Evolutionary conservation across 2,888 invertebrate species (phyloP).

Genomic region (Scaptomyza reducta): DNA sequence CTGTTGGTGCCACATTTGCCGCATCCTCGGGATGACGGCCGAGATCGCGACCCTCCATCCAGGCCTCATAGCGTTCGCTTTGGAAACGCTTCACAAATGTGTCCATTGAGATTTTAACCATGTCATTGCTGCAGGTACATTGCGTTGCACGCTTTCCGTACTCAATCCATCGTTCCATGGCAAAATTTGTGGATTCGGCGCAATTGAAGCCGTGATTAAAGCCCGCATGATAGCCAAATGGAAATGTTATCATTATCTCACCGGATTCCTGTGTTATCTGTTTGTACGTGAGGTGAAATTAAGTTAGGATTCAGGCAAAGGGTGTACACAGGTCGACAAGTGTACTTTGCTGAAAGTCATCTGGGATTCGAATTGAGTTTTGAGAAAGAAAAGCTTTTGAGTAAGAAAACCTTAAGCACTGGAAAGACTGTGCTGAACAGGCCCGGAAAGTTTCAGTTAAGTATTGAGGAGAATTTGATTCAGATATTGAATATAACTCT

Average conservation of each 20-base stretch:
- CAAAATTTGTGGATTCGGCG: slow-evolving; percentile 99
- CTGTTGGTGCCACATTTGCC: slow-evolving; percentile 85
- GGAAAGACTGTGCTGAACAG: too few relatives aligned
- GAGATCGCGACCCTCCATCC: slow-evolving; percentile 95
- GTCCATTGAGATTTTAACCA: slow-evolving; percentile 99
- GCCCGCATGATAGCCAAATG: slow-evolving; percentile 98
- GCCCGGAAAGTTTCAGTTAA: too few relatives aligned
- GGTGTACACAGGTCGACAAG: not conserved
- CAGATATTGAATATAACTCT: too few relatives aligned
- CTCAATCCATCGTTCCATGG: slow-evolving; percentile 98
- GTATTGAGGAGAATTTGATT: too few relatives aligned
- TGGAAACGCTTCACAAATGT: slow-evolving; percentile 98
- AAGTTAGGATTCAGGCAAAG: not conserved
- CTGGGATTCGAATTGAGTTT: not conserved
- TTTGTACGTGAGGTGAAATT: not conserved
- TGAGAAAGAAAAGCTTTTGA: not conserved
- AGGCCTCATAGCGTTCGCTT: slow-evolving; percentile 93
- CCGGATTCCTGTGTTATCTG: slow-evolving; percentile 97
- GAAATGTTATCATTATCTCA: slow-evolving; percentile 99
- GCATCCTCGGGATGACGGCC: slow-evolving; percentile 98
- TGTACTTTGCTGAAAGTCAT: not conserved
- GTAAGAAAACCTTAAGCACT: too few relatives aligned
- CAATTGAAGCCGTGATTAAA: slow-evolving; percentile 99
- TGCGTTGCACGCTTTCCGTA: slow-evolving; percentile 96
- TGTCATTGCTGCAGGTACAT: slow-evolving; percentile 95